Percentiles rank a stretch among this genome's conserved stretches.
phyloP scores from a whole-genome alignment of 2,888 invertebrate species.

The Encarsia formosa region DNA sequence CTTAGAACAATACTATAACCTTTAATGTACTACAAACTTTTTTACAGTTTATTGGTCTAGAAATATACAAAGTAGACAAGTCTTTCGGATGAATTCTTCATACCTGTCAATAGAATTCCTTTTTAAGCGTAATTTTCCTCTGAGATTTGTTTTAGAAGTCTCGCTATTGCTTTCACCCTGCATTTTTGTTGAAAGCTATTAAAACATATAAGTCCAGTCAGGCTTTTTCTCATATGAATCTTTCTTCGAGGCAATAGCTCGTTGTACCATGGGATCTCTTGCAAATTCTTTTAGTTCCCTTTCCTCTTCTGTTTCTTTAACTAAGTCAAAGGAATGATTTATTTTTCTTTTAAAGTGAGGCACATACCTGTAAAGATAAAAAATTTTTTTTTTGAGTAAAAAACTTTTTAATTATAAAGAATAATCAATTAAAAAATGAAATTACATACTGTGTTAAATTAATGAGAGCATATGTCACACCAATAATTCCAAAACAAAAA shows the following conservation, averaged over 20 bases:
- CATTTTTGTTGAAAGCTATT: constrained; percentile 2
- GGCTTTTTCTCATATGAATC: background rate
- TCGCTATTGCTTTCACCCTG: background rate
- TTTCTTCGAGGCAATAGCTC: background rate
- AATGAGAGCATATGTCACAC: background rate
- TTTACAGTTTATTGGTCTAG: constrained; percentile 5
- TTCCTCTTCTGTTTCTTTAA: background rate
- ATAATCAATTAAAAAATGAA: background rate
- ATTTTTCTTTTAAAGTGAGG: constrained; percentile 1
- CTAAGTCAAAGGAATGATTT: background rate
- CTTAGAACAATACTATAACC: background rate
- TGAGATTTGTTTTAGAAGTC: background rate
- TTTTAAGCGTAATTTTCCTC: constrained; percentile 18
- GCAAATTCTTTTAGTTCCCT: background rate
- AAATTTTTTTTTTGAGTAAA: background rate
- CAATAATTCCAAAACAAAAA: background rate
- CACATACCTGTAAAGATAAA: constrained; percentile 1
- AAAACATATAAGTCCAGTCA: background rate
- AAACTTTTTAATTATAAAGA: background rate
- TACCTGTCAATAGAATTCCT: constrained; percentile 23
- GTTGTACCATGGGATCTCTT: background rate
- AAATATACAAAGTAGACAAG: background rate
- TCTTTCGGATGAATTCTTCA: constrained; percentile 7
- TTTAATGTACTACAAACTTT: constrained; percentile 13
- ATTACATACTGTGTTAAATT: constrained; percentile 2